These are phyloP conservation scores for Ennomos fuscantarius DNA, from an alignment of 2,888 invertebrate species.

Conservation along the genomic window DNA sequence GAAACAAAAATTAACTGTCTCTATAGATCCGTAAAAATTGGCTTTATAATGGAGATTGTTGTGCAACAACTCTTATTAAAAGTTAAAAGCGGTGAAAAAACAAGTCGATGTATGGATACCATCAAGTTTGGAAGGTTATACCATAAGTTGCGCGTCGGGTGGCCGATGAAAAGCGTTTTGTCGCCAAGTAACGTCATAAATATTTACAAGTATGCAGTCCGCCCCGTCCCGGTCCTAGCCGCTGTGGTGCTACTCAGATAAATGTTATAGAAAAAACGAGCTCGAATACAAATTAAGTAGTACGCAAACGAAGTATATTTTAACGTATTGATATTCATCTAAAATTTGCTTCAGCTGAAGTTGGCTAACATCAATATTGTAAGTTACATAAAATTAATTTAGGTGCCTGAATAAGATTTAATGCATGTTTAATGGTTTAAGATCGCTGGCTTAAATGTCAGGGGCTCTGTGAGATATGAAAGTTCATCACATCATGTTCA, in stretches of 20 bases:
- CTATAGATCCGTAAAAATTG: conserved; percentile 63
- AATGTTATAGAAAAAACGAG: conserved; percentile 42
- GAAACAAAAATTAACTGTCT: conserved; percentile 69
- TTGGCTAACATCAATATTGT: conserved; percentile 30
- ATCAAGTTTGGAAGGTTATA: conserved; percentile 57
- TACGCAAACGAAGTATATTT: conserved; percentile 14
- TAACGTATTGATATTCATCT: conserved; percentile 1
- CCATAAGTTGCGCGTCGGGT: conserved; percentile 75
- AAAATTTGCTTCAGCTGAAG: conserved; percentile 5
- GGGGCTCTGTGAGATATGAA: conserved; percentile 68
- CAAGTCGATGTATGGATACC: conserved; percentile 47
- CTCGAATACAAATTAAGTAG: conserved; percentile 32
- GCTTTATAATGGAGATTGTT: conserved; percentile 48
- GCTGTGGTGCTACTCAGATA: conserved; percentile 26
- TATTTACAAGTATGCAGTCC: conserved; percentile 67
- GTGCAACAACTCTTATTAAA: conserved; percentile 53
- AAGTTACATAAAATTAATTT: conserved; percentile 32
- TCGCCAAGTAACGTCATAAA: conserved; percentile 70
- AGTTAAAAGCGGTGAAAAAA: conserved; percentile 28
- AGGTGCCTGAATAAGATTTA: conserved; percentile 49
- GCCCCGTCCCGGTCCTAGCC: conserved; percentile 49
- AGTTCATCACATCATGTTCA: conserved; percentile 80
- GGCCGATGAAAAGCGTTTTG: conserved; percentile 76
- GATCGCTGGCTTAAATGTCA: conserved; percentile 74
- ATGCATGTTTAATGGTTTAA: conserved; percentile 67